phyloP scores from a whole-genome alignment of 2,888 invertebrate genomes.

The Sesia bembeciformis region DNA sequence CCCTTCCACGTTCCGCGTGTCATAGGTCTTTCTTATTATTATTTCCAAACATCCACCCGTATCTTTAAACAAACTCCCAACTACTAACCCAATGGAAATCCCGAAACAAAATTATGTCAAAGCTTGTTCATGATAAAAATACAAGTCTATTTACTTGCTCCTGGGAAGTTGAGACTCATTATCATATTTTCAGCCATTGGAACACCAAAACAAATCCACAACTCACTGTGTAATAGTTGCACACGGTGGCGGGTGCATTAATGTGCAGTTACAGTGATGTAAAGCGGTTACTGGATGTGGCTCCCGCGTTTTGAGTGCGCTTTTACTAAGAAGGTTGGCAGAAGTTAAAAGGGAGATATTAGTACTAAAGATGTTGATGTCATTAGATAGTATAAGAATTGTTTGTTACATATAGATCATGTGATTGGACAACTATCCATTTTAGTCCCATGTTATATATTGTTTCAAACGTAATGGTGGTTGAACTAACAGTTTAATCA shows the following conservation, averaged over 20 bases:
- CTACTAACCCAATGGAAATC: neutral
- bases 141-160: conserved; percentile 29
- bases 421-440: too few species aligned
- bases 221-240: conserved; percentile 60
- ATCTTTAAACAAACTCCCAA: too few species aligned
- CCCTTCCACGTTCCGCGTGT: too few species aligned
- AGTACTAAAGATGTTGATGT: too few species aligned
- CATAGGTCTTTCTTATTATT: too few species aligned
- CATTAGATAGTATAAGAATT: too few species aligned
- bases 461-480: too few species aligned
- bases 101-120: neutral
- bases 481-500: too few species aligned
- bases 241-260: conserved; percentile 51
- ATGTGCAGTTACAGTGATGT: conserved; percentile 26
- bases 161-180: conserved; percentile 47
- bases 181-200: conserved; percentile 62
- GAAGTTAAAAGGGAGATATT: too few species aligned
- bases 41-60: too few species aligned
- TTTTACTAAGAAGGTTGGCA: neutral
- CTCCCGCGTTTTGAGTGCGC: neutral
- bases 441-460: too few species aligned
- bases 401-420: too few species aligned
- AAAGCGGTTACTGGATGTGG: conserved; percentile 20
- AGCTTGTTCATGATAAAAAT: conserved; percentile 24
- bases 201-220: conserved; percentile 68